Percentiles rank a stretch among this genome's conserved stretches.
phyloP scores from a whole-genome alignment of 2,113 vertebrate genomes.

The Alaudala cheleensis region DNA sequence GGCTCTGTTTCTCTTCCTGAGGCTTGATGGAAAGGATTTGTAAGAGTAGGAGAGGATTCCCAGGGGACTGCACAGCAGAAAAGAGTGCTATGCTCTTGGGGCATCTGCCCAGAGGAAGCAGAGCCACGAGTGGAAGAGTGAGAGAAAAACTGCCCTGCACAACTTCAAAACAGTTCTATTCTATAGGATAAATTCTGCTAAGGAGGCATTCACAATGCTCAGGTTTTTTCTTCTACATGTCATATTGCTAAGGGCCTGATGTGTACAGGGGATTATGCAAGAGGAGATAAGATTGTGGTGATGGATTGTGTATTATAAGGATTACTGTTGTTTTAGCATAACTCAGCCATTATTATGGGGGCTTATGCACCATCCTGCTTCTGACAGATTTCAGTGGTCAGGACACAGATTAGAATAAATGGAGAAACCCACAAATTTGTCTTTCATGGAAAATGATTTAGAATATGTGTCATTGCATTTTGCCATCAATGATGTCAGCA shows the following conservation, averaged over 20 bases:
- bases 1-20: background rate
- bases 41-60: background rate
- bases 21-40: background rate
- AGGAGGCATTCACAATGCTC: background rate
- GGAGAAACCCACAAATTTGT: background rate
- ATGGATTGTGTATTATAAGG: background rate
- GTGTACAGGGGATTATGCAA: background rate
- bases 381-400: background rate
- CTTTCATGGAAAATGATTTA: background rate
- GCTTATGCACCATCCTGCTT: background rate
- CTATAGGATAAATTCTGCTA: background rate
- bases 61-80: background rate
- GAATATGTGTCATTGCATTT: background rate
- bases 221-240: background rate
- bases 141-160: background rate
- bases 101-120: background rate
- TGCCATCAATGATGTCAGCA: background rate
- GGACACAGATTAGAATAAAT: background rate
- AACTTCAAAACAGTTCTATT: background rate
- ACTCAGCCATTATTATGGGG: background rate
- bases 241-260: background rate
- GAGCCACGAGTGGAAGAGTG: background rate
- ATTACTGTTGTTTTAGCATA: conserved; percentile 15
- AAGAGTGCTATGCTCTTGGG: background rate
- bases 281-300: background rate